Base-by-base conservation (phyloP, 2,888 invertebrate species). In the Watsonalla binaria region DNA sequence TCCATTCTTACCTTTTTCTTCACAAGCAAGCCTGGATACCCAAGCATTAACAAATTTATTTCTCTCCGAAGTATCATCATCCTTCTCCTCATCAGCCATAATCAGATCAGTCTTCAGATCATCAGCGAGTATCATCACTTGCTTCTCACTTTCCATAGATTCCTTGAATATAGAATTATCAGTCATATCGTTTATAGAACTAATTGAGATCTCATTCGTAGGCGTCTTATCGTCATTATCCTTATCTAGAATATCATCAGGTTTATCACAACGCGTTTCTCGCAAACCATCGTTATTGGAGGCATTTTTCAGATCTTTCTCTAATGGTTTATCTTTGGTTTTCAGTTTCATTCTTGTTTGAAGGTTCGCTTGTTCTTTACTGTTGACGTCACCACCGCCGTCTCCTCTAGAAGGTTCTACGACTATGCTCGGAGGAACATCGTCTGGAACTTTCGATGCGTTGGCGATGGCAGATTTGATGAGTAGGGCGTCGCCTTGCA, bases 1-100 rank as follows among this genome's bases (percentile, higher is more conserved):
- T 2, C 6, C 34, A 48, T 7, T 47, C 51, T 42, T 72, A 90
- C 90, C 90, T 86, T 87, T 89, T 63, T 90, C 87, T 53, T 90
- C 85, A 72, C 89, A 88, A 13, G 86, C 86, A 34, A 89, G 76
- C 58, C 75, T 85, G 9, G 90, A 78, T 51, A 90, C 90, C 90
- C 90, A 90, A 55, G 86, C 83, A 66, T 90, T 90, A 35, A 90
- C 90, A 70, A 90, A 91, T 63, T 90, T 90, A 74, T 91, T 89
- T 56, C 91, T 80, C 56, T 91, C 91, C 6, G 91, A 91, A 66
- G 84, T 90, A 68, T 91, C 91, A 59, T 91, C 88, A 65, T 90
- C 90, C 61, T 91, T 91, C 62, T 91, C 91, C 59, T 91, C 91
- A 53, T 91, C 89, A 45, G 91, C 90, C 72, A 84, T 83, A 54